Percentiles rank a stretch among this genome's conserved stretches.
These are phyloP conservation scores for Darevskia mixta DNA, from an alignment of 2,797 vertebrate species.

Conservation along the genomic window DNA sequence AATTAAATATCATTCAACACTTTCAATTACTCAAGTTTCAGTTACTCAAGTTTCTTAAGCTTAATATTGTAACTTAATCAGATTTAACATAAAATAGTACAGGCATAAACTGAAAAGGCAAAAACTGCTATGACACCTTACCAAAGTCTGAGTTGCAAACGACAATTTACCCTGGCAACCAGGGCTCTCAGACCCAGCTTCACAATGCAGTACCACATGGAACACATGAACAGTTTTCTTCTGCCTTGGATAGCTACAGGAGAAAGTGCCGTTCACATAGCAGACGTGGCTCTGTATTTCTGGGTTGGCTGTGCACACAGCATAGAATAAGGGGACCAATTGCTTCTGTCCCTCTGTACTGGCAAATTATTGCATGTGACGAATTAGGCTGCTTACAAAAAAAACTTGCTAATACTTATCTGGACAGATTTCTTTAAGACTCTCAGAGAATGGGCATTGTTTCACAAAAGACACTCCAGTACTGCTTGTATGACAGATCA, in stretches of 20 bases:
- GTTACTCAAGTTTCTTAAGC: not conserved
- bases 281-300: not conserved
- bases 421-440: not conserved
- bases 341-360: not conserved
- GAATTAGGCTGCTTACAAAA: constrained; percentile 12
- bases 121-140: not conserved
- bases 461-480: not conserved
- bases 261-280: not conserved
- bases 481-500: not conserved
- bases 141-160: not conserved
- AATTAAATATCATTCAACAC: not conserved
- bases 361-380: not conserved
- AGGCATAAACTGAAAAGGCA: not conserved
- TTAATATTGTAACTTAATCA: not conserved
- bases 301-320: not conserved
- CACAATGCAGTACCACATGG: not conserved
- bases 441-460: not conserved
- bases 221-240: not conserved
- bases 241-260: not conserved
- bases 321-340: not conserved
- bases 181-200: not conserved
- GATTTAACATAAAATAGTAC: not conserved
- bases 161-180: not conserved
- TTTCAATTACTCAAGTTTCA: not conserved
- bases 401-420: not conserved